phyloP scores from a whole-genome alignment of 2,113 vertebrate genomes.

The Furnarius figulus region DNA sequence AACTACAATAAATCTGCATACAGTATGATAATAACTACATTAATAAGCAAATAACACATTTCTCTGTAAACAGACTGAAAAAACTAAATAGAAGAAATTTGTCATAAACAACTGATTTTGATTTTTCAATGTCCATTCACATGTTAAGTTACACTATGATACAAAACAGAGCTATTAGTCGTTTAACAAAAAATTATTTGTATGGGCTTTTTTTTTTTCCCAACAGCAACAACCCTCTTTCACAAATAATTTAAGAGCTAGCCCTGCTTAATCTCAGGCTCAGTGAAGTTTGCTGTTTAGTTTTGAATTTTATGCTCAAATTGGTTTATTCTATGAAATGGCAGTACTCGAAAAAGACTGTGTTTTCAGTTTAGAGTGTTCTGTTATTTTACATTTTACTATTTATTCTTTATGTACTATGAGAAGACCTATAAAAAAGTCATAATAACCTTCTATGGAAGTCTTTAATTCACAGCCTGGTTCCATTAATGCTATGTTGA shows the following conservation, averaged over 20 bases:
- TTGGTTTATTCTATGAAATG: neutral
- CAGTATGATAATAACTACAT: neutral
- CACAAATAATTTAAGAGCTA: neutral
- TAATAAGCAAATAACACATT: neutral
- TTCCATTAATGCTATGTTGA: neutral
- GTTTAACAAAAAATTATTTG: neutral
- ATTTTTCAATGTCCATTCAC: neutral
- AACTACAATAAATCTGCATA: neutral
- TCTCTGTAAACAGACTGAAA: neutral
- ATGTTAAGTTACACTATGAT: neutral
- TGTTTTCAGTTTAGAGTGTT: neutral
- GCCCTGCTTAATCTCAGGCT: neutral
- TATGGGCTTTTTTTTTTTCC: neutral
- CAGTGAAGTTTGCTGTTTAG: neutral
- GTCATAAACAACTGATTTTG: neutral
- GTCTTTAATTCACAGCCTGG: neutral
- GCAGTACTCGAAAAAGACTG: neutral
- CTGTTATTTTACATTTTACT: neutral
- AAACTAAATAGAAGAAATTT: neutral
- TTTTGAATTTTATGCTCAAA: neutral
- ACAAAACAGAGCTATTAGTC: neutral
- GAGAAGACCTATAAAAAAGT: neutral
- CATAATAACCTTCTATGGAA: neutral
- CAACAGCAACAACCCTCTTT: neutral
- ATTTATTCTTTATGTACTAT: neutral